Conservation (phyloP, 2,888 invertebrate species). For the Volucella zonaria region DNA sequence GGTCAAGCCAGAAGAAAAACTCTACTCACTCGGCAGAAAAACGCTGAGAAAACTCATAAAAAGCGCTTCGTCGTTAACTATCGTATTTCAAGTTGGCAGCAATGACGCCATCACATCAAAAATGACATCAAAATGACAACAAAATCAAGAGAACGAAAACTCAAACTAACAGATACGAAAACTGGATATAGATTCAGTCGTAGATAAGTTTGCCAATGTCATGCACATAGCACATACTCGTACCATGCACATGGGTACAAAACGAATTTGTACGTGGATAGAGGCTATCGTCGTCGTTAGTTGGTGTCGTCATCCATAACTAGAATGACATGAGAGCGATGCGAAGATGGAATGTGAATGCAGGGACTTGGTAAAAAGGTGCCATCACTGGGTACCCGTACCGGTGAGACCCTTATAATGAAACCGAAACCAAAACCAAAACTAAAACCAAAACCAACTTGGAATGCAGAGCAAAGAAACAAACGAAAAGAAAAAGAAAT, state of each 20-base stretch:
- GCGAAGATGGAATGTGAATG: too few relatives aligned
- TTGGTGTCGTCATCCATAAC: background rate
- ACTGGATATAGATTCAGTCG: background rate
- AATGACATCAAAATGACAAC: constrained; percentile 15
- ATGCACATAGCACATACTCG: constrained; percentile 21
- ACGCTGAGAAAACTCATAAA: constrained; percentile 30
- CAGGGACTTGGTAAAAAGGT: background rate
- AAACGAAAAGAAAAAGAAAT: too few relatives aligned
- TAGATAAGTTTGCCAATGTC: constrained; percentile 37
- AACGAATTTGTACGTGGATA: constrained; percentile 24
- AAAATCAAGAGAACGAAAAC: constrained; percentile 10
- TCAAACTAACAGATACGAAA: constrained; percentile 7
- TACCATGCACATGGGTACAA: too few relatives aligned
- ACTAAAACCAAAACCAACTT: background rate
- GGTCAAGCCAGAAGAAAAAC: constrained; percentile 14
- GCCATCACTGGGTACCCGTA: background rate
- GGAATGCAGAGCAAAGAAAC: background rate
- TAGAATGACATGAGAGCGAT: constrained; percentile 4
- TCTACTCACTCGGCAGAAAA: constrained; percentile 39
- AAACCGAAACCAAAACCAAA: too few relatives aligned
- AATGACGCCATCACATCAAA: too few relatives aligned
- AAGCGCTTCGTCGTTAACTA: constrained; percentile 39
- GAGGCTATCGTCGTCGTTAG: constrained; percentile 7
- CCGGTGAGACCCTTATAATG: constrained; percentile 3
- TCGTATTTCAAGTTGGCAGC: constrained; percentile 45